These are phyloP conservation scores for Brenthis daphne DNA, from an alignment of 2,888 invertebrate species.

Conservation along the genomic window DNA sequence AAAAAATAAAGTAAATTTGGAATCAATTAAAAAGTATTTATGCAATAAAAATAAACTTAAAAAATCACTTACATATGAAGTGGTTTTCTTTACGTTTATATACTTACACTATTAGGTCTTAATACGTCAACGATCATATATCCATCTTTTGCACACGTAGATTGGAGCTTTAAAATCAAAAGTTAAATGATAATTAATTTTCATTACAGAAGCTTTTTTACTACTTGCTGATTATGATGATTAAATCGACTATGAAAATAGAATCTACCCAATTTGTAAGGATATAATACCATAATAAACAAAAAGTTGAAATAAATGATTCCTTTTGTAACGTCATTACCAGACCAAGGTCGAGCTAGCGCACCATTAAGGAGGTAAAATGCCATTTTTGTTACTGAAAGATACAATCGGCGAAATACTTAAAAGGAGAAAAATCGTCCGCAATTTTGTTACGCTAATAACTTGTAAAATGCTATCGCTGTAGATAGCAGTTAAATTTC, in stretches of 20 bases:
- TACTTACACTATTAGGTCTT: too few species aligned
- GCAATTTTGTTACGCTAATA: constrained; percentile 69
- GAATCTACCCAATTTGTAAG: constrained; percentile 35
- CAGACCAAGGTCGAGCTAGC: constrained; percentile 38
- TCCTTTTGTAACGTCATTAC: constrained; percentile 42
- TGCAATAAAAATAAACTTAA: too few species aligned
- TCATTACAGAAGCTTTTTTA: background rate
- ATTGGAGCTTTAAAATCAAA: background rate
- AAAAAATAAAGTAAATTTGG: too few species aligned
- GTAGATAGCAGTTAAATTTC: constrained; percentile 70
- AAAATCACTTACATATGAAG: too few species aligned
- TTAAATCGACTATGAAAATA: constrained; percentile 27
- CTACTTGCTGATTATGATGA: background rate
- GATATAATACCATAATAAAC: constrained; percentile 37
- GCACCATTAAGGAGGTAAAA: constrained; percentile 40
- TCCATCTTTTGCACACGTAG: too few species aligned
- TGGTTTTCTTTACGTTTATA: too few species aligned
- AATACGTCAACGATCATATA: too few species aligned
- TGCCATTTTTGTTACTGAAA: constrained; percentile 42
- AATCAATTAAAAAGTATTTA: too few species aligned
- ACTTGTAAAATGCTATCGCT: constrained; percentile 62
- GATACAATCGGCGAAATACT: constrained; percentile 54
- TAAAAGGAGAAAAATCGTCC: constrained; percentile 61
- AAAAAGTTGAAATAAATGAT: constrained; percentile 41
- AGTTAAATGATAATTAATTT: too few species aligned